These are phyloP conservation scores for Aphaenogaster ashmeadi DNA, from an alignment of 1,140 invertebrate genomes.

Conservation along the genomic window DNA sequence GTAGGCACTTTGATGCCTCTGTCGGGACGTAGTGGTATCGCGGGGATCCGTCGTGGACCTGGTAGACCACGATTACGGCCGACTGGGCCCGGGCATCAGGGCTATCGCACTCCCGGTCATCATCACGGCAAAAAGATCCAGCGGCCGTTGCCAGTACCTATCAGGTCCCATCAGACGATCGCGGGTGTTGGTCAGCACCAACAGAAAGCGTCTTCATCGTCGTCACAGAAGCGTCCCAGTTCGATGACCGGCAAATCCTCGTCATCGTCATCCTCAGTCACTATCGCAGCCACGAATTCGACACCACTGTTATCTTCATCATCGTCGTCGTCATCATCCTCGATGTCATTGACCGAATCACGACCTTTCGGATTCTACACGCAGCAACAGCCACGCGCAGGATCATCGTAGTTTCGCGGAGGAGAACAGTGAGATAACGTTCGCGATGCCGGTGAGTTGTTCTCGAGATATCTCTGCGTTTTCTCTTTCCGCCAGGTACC, in stretches of 20 bases:
- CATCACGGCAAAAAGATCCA: constrained; percentile 81
- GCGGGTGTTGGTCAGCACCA: constrained; percentile 69
- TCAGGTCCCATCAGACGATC: constrained; percentile 81
- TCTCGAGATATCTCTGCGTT: not conserved
- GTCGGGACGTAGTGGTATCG: constrained; percentile 62
- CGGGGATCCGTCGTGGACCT: constrained; percentile 89
- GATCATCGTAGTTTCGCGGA: constrained; percentile 68
- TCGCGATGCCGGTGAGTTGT: not conserved
- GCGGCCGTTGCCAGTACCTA: constrained; percentile 84
- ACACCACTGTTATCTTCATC: not conserved
- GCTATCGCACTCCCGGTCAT: constrained; percentile 87
- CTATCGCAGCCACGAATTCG: constrained; percentile 21
- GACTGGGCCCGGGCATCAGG: constrained; percentile 89
- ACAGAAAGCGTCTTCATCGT: constrained; percentile 69
- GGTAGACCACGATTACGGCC: constrained; percentile 92
- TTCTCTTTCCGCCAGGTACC: not conserved
- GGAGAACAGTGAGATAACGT: constrained; percentile 15
- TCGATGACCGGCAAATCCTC: constrained; percentile 44
- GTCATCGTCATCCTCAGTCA: constrained; percentile 75
- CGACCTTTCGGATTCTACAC: constrained; percentile 86
- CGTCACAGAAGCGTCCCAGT: constrained; percentile 63
- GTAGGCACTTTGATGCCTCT: constrained; percentile 70
- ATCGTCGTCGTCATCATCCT: constrained; percentile 31
- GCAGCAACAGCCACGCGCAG: constrained; percentile 76
- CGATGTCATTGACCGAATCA: constrained; percentile 64